A percentile compares a stretch with the other conserved stretches of the same genome.
phyloP scores from a whole-genome alignment of 2,113 vertebrate genomes.

The Recurvirostra avosetta region DNA sequence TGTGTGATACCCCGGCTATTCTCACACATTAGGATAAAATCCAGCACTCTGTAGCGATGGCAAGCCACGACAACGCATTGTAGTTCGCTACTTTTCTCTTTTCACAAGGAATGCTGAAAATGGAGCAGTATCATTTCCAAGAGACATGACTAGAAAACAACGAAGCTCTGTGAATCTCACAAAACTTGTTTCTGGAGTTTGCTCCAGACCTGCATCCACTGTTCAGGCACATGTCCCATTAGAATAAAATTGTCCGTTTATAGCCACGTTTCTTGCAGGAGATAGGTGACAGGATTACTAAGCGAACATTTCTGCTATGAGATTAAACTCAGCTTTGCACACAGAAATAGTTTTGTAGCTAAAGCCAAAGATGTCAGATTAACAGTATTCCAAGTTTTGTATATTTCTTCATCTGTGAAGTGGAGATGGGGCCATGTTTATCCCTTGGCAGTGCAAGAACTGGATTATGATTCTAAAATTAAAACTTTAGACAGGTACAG shows the following conservation, averaged over 20 bases:
- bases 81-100: neutral
- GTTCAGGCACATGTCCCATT: neutral
- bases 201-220: neutral
- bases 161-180: neutral
- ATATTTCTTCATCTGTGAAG: neutral
- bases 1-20: constrained; percentile 44
- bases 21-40: constrained; percentile 31
- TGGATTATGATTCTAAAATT: neutral
- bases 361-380: constrained; percentile 13
- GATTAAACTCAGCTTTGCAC: neutral
- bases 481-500: neutral
- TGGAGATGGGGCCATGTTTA: neutral
- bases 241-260: neutral
- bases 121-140: neutral
- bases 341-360: neutral
- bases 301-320: neutral
- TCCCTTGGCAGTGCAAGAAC: neutral
- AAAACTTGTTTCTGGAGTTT: neutral
- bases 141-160: neutral
- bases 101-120: neutral
- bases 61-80: constrained; percentile 10
- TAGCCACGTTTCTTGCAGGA: neutral
- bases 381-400: neutral
- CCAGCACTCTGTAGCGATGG: neutral
- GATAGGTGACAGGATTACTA: neutral